These are phyloP conservation scores for Helleia helle DNA, from an alignment of 2,888 invertebrate species.

Conservation along the genomic window DNA sequence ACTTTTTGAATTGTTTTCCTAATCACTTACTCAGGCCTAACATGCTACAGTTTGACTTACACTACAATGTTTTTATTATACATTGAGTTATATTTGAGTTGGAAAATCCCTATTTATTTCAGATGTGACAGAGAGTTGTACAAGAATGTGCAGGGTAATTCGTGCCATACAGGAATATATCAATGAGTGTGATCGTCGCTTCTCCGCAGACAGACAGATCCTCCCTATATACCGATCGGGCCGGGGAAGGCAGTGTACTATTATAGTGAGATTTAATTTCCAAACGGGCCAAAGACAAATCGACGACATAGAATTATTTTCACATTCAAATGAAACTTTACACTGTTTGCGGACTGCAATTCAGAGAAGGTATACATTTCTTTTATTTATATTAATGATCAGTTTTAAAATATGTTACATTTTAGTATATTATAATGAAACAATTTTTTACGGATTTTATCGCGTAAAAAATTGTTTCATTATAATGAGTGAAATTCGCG, in stretches of 20 bases:
- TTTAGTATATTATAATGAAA: too few species aligned
- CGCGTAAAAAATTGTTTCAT: too few species aligned
- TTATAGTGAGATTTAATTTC: constrained; percentile 85
- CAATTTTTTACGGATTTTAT: too few species aligned
- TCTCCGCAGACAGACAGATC: constrained; percentile 89
- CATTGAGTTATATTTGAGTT: too few species aligned
- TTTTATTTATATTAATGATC: too few species aligned
- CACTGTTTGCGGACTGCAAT: constrained; percentile 87
- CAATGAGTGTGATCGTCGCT: constrained; percentile 93
- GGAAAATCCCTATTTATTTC: constrained; percentile 23
- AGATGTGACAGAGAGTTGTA: constrained; percentile 59
- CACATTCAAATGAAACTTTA: constrained; percentile 95
- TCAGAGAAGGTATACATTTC: constrained; percentile 70
- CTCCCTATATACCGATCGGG: constrained; percentile 92
- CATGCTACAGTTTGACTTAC: too few species aligned
- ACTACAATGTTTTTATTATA: too few species aligned
- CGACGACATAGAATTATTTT: constrained; percentile 93
- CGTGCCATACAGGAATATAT: constrained; percentile 96
- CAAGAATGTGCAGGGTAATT: constrained; percentile 91
- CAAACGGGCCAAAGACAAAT: constrained; percentile 89
- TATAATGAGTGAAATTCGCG: too few species aligned
- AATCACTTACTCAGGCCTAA: too few species aligned
- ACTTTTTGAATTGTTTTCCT: too few species aligned
- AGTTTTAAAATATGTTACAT: too few species aligned
- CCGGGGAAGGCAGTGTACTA: constrained; percentile 90